These are phyloP conservation scores for Belonocnema kinseyi DNA, from an alignment of 1,140 invertebrate species.

Conservation along the genomic window DNA sequence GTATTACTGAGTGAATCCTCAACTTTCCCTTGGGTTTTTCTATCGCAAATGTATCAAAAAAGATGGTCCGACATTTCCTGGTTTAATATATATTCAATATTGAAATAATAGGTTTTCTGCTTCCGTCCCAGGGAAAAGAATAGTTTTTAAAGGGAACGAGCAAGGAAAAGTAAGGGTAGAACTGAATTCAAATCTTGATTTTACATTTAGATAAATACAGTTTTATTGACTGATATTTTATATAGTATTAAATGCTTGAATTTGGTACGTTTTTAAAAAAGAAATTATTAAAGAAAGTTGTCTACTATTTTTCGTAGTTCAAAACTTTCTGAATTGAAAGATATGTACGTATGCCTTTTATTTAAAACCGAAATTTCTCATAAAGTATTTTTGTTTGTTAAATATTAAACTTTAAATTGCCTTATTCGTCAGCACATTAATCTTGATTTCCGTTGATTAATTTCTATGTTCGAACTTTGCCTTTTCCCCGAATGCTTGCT, in stretches of 20 bases:
- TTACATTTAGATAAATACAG: not conserved
- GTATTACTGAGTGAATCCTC: conserved; percentile 6
- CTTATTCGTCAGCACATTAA: not conserved
- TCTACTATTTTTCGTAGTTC: too few species aligned
- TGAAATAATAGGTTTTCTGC: not conserved
- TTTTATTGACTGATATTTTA: not conserved
- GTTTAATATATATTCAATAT: not conserved
- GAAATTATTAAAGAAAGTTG: too few species aligned
- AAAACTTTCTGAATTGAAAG: too few species aligned
- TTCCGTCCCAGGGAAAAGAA: not conserved
- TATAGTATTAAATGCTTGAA: too few species aligned
- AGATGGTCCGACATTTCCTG: not conserved
- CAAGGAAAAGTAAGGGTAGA: not conserved
- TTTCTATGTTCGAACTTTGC: not conserved
- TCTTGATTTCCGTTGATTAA: conserved; percentile 22
- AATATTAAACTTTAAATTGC: conserved; percentile 30
- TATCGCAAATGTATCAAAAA: conserved; percentile 16
- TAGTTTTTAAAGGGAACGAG: not conserved
- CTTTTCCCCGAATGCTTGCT: not conserved
- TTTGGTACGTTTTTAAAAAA: too few species aligned
- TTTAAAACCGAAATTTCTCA: not conserved
- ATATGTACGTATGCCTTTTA: not conserved
- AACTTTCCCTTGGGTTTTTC: not conserved
- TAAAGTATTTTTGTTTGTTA: not conserved
- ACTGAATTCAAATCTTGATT: conserved; percentile 7